phyloP scores from a whole-genome alignment of 2,888 invertebrate genomes.

The Chalcis sispes region DNA sequence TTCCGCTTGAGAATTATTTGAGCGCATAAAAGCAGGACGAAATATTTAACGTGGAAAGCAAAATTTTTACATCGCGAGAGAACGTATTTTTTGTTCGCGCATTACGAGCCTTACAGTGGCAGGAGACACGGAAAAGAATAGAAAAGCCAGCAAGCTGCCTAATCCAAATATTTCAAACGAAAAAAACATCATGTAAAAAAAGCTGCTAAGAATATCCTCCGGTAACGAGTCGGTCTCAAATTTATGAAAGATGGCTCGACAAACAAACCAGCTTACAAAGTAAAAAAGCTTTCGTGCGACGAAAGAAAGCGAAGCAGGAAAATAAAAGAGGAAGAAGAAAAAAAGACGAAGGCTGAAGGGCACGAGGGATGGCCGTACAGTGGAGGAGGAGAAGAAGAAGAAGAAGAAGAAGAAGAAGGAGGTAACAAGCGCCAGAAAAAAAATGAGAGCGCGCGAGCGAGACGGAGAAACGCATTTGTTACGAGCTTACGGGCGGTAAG shows the following conservation, averaged over 20 bases:
- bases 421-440: not conserved
- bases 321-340: not conserved
- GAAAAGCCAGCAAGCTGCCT: too few relatives aligned
- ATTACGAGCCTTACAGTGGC: too few relatives aligned
- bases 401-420: not conserved
- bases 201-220: not conserved
- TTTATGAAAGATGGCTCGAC: slow-evolving; percentile 11
- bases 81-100: too few relatives aligned
- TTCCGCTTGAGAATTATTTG: too few relatives aligned
- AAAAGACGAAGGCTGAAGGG: not conserved
- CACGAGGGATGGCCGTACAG: too few relatives aligned
- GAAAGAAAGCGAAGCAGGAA: not conserved
- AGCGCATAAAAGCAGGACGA: too few relatives aligned
- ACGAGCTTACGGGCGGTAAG: slow-evolving; percentile 34
- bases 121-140: too few relatives aligned
- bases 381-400: not conserved
- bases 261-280: slow-evolving; percentile 1
- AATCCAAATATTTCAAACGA: not conserved
- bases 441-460: slow-evolving; percentile 36
- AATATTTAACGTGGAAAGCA: too few relatives aligned
- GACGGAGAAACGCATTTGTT: slow-evolving; percentile 39
- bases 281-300: not conserved
- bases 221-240: slow-evolving; percentile 6
- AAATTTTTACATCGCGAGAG: too few relatives aligned
- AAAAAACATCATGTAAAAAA: not conserved